phyloP scores from a whole-genome alignment of 2,113 vertebrate species.

The Bostrychus sinensis region DNA sequence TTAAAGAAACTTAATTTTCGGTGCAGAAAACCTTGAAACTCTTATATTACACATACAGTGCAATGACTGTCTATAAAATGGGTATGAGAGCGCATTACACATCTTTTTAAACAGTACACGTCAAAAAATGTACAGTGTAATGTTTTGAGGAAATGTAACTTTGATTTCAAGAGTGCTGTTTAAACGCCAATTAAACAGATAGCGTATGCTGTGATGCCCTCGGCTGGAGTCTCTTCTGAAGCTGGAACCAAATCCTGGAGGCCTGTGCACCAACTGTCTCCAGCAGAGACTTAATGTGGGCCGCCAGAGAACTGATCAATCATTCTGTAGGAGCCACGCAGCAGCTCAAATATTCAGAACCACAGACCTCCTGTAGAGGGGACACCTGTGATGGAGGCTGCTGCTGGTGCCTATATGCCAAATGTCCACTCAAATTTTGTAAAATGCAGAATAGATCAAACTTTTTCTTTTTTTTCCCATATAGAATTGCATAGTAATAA shows the following conservation, averaged over 20 bases:
- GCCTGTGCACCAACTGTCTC: conserved; percentile 25
- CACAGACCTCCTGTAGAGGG: conserved; percentile 37
- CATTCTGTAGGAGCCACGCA: conserved; percentile 37
- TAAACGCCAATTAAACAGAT: neutral
- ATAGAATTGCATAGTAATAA: neutral
- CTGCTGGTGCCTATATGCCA: conserved; percentile 31
- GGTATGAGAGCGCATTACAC: no score
- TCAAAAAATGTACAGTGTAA: neutral
- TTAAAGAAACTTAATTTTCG: no score
- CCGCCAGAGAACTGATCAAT: conserved; percentile 51
- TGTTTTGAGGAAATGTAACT: neutral
- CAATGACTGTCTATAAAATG: no score
- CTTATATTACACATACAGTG: no score
- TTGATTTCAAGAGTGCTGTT: neutral
- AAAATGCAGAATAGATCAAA: neutral
- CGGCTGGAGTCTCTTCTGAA: neutral
- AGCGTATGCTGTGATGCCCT: conserved; percentile 1
- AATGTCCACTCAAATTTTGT: conserved; percentile 27
- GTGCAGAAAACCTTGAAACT: no score
- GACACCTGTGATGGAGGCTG: conserved; percentile 69
- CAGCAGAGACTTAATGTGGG: conserved; percentile 30
- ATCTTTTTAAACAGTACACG: neutral
- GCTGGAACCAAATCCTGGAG: conserved; percentile 33
- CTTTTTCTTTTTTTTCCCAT: no score
- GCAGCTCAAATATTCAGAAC: conserved; percentile 45